Conservation (phyloP, 2,113 vertebrate species). For the Daboia siamensis region DNA sequence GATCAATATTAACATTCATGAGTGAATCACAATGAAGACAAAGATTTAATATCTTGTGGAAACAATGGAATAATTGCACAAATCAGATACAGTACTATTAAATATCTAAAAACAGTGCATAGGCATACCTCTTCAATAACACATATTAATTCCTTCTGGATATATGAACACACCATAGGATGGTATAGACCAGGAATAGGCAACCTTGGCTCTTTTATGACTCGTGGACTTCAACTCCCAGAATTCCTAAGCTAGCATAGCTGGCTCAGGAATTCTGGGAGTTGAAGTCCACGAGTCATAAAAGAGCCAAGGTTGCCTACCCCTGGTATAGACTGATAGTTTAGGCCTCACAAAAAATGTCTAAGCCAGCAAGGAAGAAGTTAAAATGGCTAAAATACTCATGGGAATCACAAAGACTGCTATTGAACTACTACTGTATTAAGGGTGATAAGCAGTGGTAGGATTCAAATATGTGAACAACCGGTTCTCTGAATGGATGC, state of each 20-base stretch:
- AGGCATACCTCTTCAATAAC: not conserved
- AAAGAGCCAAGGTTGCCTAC: too few relatives aligned
- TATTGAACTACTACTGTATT: not conserved
- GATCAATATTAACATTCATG: not conserved
- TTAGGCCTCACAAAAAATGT: not conserved
- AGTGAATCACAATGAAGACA: not conserved
- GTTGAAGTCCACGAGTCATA: too few relatives aligned
- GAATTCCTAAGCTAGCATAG: too few relatives aligned
- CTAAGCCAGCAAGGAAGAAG: not conserved
- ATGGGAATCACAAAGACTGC: not conserved
- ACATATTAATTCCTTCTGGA: not conserved
- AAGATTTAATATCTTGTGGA: not conserved
- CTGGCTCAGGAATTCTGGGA: too few relatives aligned
- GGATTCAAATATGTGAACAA: too few relatives aligned
- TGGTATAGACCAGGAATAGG: not conserved
- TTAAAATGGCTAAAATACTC: not conserved
- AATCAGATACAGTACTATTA: not conserved
- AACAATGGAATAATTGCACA: slow-evolving; percentile 3
- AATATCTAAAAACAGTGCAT: slow-evolving; percentile 12
- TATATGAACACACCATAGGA: not conserved
- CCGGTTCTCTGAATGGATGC: too few relatives aligned
- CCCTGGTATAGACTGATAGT: too few relatives aligned
- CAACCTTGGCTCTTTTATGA: too few relatives aligned
- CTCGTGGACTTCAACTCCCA: too few relatives aligned
- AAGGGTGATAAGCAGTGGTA: not conserved